phyloP scores from a whole-genome alignment of 2,888 invertebrate species.

The Monopis laevigella region DNA sequence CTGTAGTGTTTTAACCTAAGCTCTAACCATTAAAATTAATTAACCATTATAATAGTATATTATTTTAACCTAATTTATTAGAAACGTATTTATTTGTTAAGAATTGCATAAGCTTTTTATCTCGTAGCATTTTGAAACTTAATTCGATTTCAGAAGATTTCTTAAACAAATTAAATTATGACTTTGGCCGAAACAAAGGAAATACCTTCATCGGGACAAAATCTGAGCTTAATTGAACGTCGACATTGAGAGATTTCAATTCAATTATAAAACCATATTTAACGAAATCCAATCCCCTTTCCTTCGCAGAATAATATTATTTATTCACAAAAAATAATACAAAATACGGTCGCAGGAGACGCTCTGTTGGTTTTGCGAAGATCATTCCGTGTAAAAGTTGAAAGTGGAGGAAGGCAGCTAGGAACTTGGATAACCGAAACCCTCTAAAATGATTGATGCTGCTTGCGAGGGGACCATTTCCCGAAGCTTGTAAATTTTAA shows the following conservation, averaged over 20 bases:
- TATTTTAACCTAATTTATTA: no score
- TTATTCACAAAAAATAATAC: constrained; percentile 68
- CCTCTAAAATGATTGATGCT: constrained; percentile 69
- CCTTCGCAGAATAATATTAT: constrained; percentile 64
- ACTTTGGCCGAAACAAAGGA: constrained; percentile 51
- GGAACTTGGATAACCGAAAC: constrained; percentile 66
- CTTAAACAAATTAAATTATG: constrained; percentile 42
- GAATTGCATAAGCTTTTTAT: no score
- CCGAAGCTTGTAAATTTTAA: constrained; percentile 40
- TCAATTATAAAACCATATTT: constrained; percentile 69
- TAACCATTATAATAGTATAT: no score
- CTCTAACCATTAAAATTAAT: no score
- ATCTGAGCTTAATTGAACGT: constrained; percentile 65
- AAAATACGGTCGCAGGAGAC: constrained; percentile 52
- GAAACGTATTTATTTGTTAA: no score
- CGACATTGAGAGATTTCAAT: constrained; percentile 69
- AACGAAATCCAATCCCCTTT: constrained; percentile 66
- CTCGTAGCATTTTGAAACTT: no score
- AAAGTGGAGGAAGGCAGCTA: constrained; percentile 50
- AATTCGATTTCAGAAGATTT: constrained; percentile 23
- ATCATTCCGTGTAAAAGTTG: constrained; percentile 63
- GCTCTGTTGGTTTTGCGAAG: constrained; percentile 62
- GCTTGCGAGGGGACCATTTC: constrained; percentile 3
- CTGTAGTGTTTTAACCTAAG: no score
- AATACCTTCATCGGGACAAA: constrained; percentile 54